phyloP scores from a whole-genome alignment of 2,888 invertebrate genomes.

The Blera fallax region DNA sequence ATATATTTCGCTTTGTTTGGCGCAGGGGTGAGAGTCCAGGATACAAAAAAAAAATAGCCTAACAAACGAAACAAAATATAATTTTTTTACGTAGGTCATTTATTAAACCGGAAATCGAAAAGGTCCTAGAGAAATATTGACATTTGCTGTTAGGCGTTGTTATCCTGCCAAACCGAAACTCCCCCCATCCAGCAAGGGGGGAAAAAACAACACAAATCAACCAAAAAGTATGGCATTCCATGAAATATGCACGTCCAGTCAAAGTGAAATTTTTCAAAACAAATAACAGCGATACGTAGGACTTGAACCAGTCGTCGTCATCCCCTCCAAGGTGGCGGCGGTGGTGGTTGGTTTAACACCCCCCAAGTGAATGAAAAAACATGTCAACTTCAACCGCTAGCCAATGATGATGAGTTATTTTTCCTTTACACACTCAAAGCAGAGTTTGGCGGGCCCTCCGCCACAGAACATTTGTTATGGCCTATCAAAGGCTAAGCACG shows the following conservation, averaged over 20 bases:
- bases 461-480: constrained; percentile 2
- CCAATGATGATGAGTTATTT: constrained; percentile 50
- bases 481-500: neutral
- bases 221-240: constrained; percentile 13
- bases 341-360: neutral
- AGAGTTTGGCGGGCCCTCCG: neutral
- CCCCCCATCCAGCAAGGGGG: neutral
- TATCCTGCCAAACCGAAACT: constrained; percentile 16
- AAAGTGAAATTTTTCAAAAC: constrained; percentile 34
- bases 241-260: constrained; percentile 26
- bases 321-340: neutral
- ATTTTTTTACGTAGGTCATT: constrained; percentile 47
- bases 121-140: constrained; percentile 40
- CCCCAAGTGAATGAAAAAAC: neutral
- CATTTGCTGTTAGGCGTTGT: constrained; percentile 57
- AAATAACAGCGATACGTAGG: constrained; percentile 22
- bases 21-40: neutral
- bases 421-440: neutral
- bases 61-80: neutral
- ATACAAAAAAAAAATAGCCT: neutral
- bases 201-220: neutral
- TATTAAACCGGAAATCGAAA: constrained; percentile 48
- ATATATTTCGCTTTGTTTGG: constrained; percentile 4
- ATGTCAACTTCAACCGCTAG: constrained; percentile 38
- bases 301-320: neutral